Base-by-base conservation (phyloP, 2,888 invertebrate genomes). In the Diloba caeruleocephala region DNA sequence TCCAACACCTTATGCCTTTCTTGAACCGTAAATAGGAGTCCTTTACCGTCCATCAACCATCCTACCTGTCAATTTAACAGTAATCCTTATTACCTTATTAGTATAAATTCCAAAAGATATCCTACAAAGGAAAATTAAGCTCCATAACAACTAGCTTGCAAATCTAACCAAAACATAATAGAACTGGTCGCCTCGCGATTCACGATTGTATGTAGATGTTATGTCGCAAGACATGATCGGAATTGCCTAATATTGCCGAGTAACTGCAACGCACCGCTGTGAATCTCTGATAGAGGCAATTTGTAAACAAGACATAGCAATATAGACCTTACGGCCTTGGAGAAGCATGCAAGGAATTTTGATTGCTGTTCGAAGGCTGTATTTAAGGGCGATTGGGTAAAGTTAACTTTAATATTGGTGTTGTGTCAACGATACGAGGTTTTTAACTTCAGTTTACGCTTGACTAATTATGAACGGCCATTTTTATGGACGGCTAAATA, bases 181-280 rank as follows among this genome's bases (percentile, higher is more conserved):
- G 63, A 71, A 73, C 25, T 57, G 60, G 70, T 61, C 63, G 45
- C 55, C 37, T 48, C 31, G 25, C 36, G 17, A 55, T 62, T 42
- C 49, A 71, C 79, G 69, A 84, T 85, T 84, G 83, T 85, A 84
- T 86, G 83, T 74, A 84, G 84, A 83, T 72, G 49, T 59, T 64
- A 65, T 85, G 82, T 78, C 78, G 83, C 80, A 85, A 85, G 74
- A 70, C 87, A 81, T 82, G 84, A 83, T 84, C 75, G 72, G 86
- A 85, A 85, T 89, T 85, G 78, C 85, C 82, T 82, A 82, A 85
- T 78, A 78, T 74, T 70, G 71, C 71, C 70, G 79, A 81, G 74
- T 74, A 74, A 58, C 50, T 58, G 51, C 65, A 8, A 43, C 53
- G 70, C 67, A 70, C 68, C 70, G 78, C 74, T 65, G 71, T 85